Percentiles rank a stretch among this genome's conserved stretches.
Conservation (phyloP, 2,113 vertebrate species). For the Pedionomus torquatus region DNA sequence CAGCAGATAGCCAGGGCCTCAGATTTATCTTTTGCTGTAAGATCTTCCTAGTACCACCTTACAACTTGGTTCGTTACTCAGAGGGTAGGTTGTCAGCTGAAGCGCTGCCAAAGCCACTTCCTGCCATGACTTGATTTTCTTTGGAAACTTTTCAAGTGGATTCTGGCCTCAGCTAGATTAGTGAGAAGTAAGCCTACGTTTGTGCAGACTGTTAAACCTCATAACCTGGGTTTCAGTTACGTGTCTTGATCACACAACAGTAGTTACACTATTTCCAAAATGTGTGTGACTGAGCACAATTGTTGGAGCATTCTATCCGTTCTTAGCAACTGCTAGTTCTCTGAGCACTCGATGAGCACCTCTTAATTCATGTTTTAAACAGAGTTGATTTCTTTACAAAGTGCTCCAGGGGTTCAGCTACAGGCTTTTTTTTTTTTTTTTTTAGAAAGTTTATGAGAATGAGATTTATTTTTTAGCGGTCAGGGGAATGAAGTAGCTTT, state of each 20-base stretch:
- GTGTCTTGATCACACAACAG: not conserved
- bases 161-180: not conserved
- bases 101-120: conserved; percentile 33
- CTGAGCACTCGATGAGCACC: not conserved
- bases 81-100: not conserved
- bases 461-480: not conserved
- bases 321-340: not conserved
- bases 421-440: not conserved
- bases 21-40: not conserved
- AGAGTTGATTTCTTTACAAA: not conserved
- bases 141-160: not conserved
- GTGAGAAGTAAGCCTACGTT: not conserved
- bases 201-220: not conserved
- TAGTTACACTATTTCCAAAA: not conserved
- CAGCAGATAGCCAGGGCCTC: not conserved
- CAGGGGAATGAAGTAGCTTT: not conserved
- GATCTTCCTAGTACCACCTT: not conserved
- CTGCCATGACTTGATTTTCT: not conserved
- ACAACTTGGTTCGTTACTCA: not conserved
- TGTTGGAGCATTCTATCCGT: not conserved
- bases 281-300: not conserved
- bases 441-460: not conserved
- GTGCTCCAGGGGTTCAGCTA: not conserved
- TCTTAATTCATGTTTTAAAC: not conserved
- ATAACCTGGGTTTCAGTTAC: not conserved